Base-by-base conservation (phyloP, 2,113 vertebrate species). In the Chrysemys picta region DNA sequence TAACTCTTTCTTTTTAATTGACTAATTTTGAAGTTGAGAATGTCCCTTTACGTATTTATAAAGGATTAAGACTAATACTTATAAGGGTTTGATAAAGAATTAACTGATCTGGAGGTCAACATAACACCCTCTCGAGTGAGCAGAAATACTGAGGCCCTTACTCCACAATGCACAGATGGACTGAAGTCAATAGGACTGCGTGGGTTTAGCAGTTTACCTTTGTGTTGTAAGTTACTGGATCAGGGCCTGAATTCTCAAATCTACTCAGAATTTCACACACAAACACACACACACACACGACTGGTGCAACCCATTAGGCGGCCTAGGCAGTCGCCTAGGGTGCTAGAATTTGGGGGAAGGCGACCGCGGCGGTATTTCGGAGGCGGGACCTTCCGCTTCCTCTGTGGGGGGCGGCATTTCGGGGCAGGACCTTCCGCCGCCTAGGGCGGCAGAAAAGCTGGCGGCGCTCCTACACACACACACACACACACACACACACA, bases 1-100 rank as follows among this genome's bases (percentile, higher is more conserved):
- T 96, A 95, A 95, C 91, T 90, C 95, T 56, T 96, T 94, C 95
- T 42, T 88, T 1, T 5, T n/a, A 85, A 91, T 35, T 1, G 9
- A 56, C 19, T 38, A 50, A 10, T 4, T 82, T 54, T 25, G 87
- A 29, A 82, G 62, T 31, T 0, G 10, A 91, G 78, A 56, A n/a
- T 59, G 21, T 93, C 69, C 54, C 87, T 83, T 78, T 6, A 89
- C 49, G 35, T 3, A n/a, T 8, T 5, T 1, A 12, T 24, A 94
- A 47, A 53, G 6, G 22, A 22, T 82, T 57, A 54, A 89, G 38
- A 22, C 16, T 54, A 59, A 54, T 25, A 42, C 0, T 75, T n/a
- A 11, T 2, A 27, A 50, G 2, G 62, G 35, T 1, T 57, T 47
- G 24, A 82, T 8, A n/a, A 50, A 59, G 72, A 13, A 89, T 57